These are phyloP conservation scores for Xestia xanthographa DNA, from an alignment of 2,888 invertebrate genomes.

Conservation along the genomic window DNA sequence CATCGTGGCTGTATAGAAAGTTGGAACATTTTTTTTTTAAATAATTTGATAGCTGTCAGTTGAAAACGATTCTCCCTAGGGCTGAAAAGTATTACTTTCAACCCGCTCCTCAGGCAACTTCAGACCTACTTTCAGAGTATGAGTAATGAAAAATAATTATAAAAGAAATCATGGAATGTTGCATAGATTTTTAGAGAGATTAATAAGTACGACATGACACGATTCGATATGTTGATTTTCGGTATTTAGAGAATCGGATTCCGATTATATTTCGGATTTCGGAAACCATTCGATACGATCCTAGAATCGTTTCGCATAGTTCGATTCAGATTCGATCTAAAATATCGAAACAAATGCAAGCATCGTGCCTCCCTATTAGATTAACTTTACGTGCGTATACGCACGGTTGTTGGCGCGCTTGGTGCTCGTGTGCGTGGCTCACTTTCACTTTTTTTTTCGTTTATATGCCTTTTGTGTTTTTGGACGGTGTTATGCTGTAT, in stretches of 20 bases:
- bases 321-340: background rate
- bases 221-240: background rate
- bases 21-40: too few species aligned
- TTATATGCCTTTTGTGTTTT: slow-evolving; percentile 89
- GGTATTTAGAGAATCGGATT: background rate
- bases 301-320: background rate
- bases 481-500: slow-evolving; percentile 81
- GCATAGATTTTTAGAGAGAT: background rate
- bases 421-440: slow-evolving; percentile 65
- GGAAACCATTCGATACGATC: background rate
- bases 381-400: slow-evolving; percentile 63
- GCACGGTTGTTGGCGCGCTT: slow-evolving; percentile 70
- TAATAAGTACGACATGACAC: background rate
- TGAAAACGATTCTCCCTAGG: too few species aligned
- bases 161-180: background rate
- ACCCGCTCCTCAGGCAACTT: too few species aligned
- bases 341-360: slow-evolving; percentile 1
- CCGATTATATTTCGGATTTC: too few species aligned
- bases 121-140: too few species aligned
- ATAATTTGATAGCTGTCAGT: too few species aligned
- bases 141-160: too few species aligned
- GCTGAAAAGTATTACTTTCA: too few species aligned
- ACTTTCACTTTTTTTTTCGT: slow-evolving; percentile 90
- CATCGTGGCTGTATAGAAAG: too few species aligned
- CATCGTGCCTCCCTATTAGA: slow-evolving; percentile 24